phyloP scores from a whole-genome alignment of 2,888 invertebrate species.

The Cheiracanthium punctorium region DNA sequence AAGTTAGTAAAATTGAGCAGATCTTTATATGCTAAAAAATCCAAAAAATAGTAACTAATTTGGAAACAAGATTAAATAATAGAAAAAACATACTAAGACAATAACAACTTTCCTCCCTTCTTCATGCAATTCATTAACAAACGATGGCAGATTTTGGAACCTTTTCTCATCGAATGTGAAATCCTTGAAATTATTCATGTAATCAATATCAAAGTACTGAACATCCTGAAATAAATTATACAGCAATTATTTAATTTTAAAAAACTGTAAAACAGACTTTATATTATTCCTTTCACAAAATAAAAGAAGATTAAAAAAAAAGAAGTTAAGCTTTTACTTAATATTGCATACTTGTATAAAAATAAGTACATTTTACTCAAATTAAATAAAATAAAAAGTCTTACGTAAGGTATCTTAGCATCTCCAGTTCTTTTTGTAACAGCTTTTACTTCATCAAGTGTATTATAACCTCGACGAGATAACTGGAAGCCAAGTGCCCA shows the following conservation, averaged over 20 bases:
- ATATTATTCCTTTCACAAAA: background rate
- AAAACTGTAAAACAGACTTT: no score
- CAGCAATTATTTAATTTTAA: no score
- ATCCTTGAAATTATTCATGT: slow-evolving; percentile 76
- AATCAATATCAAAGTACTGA: slow-evolving; percentile 75
- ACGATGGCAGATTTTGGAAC: slow-evolving; percentile 70
- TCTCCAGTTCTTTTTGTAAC: slow-evolving; percentile 83
- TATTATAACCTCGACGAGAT: slow-evolving; percentile 81
- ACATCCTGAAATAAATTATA: slow-evolving; percentile 74
- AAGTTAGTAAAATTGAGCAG: background rate
- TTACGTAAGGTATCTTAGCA: slow-evolving; percentile 86
- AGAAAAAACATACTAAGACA: slow-evolving; percentile 72
- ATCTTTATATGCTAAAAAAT: background rate
- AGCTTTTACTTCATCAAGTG: slow-evolving; percentile 81
- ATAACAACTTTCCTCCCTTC: slow-evolving; percentile 67
- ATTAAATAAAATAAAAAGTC: slow-evolving; percentile 74
- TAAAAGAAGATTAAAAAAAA: background rate
- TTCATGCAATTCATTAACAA: slow-evolving; percentile 71
- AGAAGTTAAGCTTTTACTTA: background rate
- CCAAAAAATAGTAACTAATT: background rate
- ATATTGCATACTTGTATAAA: no score
- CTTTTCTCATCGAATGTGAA: slow-evolving; percentile 74
- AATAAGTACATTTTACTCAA: background rate
- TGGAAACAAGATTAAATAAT: background rate
- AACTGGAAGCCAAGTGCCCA: slow-evolving; percentile 92